Base-by-base conservation (phyloP, 2,113 vertebrate genomes). In the Ophiodon elongatus region DNA sequence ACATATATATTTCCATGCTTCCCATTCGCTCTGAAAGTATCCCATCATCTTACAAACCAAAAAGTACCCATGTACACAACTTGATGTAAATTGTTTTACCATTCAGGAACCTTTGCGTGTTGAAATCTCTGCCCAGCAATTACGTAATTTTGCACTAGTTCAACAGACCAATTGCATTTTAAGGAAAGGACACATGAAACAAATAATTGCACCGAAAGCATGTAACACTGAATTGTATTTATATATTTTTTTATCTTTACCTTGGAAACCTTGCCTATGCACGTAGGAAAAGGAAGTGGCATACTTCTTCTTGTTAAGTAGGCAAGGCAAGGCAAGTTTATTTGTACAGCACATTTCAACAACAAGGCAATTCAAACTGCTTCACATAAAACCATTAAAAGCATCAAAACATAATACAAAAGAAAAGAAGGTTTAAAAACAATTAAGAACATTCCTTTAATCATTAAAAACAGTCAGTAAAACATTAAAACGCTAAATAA, bases 201-300 rank as follows among this genome's bases (percentile, higher is more conserved):
- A 80, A 82, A 52, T 35, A 23, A 43, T 43, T 21, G 14, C 23
- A 52, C 50, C 57, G 65, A 83, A 79, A 37, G 74, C 68, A 31
- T 60, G 47, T 77, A 54, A 83, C 56, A 50, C 66, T 47, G 57
- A 41, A 43, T 56, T 35, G 6, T 23, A 6, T 25, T 2, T 1
- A 66, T 41, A n/a, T 27, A 8, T 35, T 43, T 50, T 43, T 52
- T 47, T 9, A 45, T 13, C 19, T 21, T 35, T 43, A 54, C 13
- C 19, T 19, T 21, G 33, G 31, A 31, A 64, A 27, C 11, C 17
- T 41, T 57, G 85, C 23, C 45, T 84, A 43, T 76, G 45, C 66
- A 76, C 70, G 37, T 39, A 52, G 14, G 23, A 57, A 89, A 84
- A 47, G 47, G 43, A 75, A 39, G 35, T 67, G 50, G 63, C 45